Evolutionary conservation across 2,888 invertebrate genomes (phyloP), one percentile per base, ranked within the genome.

Genomic region (Xanthia togata): DNA sequence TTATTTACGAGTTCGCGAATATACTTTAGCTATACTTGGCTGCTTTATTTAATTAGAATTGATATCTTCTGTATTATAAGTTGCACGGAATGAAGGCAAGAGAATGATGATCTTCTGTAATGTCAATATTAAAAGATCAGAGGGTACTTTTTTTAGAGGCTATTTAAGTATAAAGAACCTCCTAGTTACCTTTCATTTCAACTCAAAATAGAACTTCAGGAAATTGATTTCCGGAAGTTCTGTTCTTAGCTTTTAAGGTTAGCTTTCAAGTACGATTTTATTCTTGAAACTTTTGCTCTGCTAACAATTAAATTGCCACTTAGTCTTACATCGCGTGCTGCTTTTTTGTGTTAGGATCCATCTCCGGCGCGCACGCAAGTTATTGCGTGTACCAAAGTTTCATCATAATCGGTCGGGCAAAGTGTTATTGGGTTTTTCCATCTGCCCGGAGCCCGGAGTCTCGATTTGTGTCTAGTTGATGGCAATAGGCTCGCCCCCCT

Each of bases 1-100:
- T 86, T 80, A 77, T 84, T 82, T 84, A 80, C 70, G 68, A 82
- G 64, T 84, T 73, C 35, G 50, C 17, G 71, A 77, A 78, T 76
- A 73, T 31, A 44, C 41, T 67, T 50, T 20, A 35, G 23, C 26
- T 63, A 2, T 23, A 20, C 55, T 74, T 26, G 6, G 3, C 20
- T 44, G 20, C 47, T 31, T 26, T 26, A 44, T 62, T 62, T 44
- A 38, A 35, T 31, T 57, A n/a, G 35, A 75, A 53, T 62, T 26
- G 20, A 35, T 62, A 60, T 60, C 20, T 75, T 76, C 31, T 50
- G 20, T 74, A 12, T 47, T 26, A 44, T 12, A 26, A 26, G 26
- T 26, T 44, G 31, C 31, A 31, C 2, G 20, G 20, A 5, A 8
- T 12, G 8, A 2, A 2, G 23, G 8, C 23, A 47, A 31, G 8